Evolutionary conservation across 2,888 invertebrate species (phyloP), one percentile per base, ranked within the genome.

Genomic region (Rhagium mordax): DNA sequence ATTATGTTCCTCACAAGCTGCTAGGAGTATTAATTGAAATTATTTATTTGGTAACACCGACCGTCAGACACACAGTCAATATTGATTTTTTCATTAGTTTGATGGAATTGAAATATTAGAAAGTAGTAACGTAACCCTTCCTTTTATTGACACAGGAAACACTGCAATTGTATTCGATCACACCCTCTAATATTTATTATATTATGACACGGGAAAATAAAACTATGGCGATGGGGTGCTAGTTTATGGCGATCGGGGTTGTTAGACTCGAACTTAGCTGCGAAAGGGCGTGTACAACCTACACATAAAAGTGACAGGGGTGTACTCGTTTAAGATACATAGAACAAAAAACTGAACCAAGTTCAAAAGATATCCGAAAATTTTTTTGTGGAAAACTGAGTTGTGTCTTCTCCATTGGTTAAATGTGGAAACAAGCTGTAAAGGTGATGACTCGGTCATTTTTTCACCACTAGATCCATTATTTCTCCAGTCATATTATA

Each of bases 141-240:
- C 10, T 65, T 27, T 16, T 55, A 53, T 33, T 53, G 20, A 29
- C 41, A 16, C 20, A 4, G 55, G 55, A 65, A 65, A 53, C 6
- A 29, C 33, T 20, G 16, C 20, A 27, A 53, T 18, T 59, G 6
- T 49, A 8, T 65, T 51, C 33, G 65, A 65, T 65, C 65, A 33
- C 65, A 65, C 53, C 65, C 53, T 65, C 55, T 24, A 59, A 8
- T 49, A 68, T 59, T 67, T 59, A 68, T 59, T 16, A 59, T 41
- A 59, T 68, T 68, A 68, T 68, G 68, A 15, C 68, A 70, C 53
- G 7, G 62, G 27, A 20, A 62, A 71, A 60, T 68, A 72, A 68
- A 72, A 59, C 66, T 51, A 70, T 33, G 33, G 68, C 68, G 61
- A 72, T 53, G 59, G 72, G 68, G 57, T 60, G 72, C 61, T 48